Percentiles rank a stretch among this genome's conserved stretches.
These are phyloP conservation scores for Clarias magur DNA, from an alignment of 2,113 vertebrate genomes.

Conservation along the genomic window DNA sequence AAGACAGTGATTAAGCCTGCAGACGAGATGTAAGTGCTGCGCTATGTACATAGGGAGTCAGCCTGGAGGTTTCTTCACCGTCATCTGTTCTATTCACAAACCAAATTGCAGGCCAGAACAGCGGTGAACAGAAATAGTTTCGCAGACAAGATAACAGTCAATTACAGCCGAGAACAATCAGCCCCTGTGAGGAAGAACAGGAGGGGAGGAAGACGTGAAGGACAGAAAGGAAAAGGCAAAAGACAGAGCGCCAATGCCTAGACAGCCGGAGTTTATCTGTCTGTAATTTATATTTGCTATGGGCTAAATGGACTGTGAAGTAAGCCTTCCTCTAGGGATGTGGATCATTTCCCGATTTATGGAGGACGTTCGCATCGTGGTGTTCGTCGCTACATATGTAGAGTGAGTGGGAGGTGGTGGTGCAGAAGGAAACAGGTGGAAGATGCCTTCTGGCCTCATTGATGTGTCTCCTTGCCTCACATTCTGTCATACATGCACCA, in stretches of 20 bases:
- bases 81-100: conserved; percentile 48
- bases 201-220: conserved; percentile 33
- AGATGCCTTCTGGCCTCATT: conserved; percentile 53
- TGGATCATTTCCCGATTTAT: conserved; percentile 66
- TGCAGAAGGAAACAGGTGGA: conserved; percentile 55
- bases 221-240: conserved; percentile 22
- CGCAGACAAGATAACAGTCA: conserved; percentile 50
- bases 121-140: conserved; percentile 43
- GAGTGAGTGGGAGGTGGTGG: conserved; percentile 15
- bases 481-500: conserved; percentile 60
- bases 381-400: conserved; percentile 16
- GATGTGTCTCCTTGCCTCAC: conserved; percentile 61
- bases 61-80: conserved; percentile 40
- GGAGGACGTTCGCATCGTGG: conserved; percentile 24
- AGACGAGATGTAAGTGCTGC: conserved; percentile 22
- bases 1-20: conserved; percentile 52
- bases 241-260: neutral
- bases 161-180: conserved; percentile 51
- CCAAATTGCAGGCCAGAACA: conserved; percentile 51
- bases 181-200: conserved; percentile 31
- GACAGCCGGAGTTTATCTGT: conserved; percentile 56
- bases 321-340: conserved; percentile 59
- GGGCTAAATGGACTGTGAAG: conserved; percentile 69
- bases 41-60: conserved; percentile 29
- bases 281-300: conserved; percentile 67